Evolutionary conservation across 2,888 invertebrate species (phyloP), one percentile per base, ranked within the genome.

Genomic region (Cheilosia variabilis): DNA sequence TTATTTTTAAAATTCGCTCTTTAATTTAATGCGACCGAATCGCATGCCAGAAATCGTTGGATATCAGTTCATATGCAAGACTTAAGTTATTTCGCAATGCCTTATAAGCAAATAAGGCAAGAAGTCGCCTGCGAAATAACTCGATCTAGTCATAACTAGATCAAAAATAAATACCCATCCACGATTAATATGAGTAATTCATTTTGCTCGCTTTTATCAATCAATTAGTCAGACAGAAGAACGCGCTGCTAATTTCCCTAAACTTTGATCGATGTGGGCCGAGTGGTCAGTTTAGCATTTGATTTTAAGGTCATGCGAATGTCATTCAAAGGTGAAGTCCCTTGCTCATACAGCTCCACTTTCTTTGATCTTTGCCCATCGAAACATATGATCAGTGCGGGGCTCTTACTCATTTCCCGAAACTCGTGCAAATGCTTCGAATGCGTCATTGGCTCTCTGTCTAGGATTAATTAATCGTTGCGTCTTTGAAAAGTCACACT

Each of bases 111-210:
- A 60, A 2, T 17, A 62, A 45, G 45, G 1, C 63, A 47, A 47
- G 13, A 34, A 27, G 34, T 6, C 9, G 6, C 50, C 10, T 10
- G 45, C 47, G 34, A 63, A 50, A 50, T 31, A 47, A 13, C 19
- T 31, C 6, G 13, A 63, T 17, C 62, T 17, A 19, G 62, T 62
- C 62, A 62, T 13, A 47, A 47, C 62, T 31, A 62, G 45, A 47
- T 17, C 13, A 17, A 15, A 31, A 7, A 45, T 7, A 41, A 60
- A 45, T 17, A 27, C 24, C 45, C 62, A 60, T 24, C 24, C 0
- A 15, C 45, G 45, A 34, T 15, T 15, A 65, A 22, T 37, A 50
- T 37, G 31, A 50, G 27, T 65, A 50, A 65, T 50, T 65, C 31
- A 50, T 34, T 34, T 63, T 19, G 13, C 37, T 13, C 13, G 13